These are phyloP conservation scores for Balearica regulorum DNA, from an alignment of 2,797 vertebrate genomes.

Conservation along the genomic window DNA sequence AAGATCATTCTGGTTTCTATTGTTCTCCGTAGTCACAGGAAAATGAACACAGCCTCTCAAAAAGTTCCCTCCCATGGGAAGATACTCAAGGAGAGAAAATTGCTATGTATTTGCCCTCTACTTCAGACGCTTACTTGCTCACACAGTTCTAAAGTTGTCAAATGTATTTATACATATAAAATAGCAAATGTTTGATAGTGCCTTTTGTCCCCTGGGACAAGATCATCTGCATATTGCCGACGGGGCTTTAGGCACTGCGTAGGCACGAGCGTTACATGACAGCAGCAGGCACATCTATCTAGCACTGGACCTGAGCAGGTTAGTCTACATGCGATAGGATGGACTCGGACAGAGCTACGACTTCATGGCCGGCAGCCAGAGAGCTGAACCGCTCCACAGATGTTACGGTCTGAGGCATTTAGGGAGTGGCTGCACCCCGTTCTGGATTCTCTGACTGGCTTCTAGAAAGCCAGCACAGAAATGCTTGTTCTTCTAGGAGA, in stretches of 20 bases:
- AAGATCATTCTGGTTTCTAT: constrained; percentile 50
- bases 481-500: not conserved
- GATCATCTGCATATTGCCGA: constrained; percentile 34
- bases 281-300: not conserved
- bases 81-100: constrained; percentile 64
- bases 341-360: not conserved
- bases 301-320: not conserved
- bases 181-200: constrained; percentile 52
- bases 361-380: not conserved
- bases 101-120: constrained; percentile 64
- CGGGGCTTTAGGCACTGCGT: not conserved
- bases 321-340: not conserved
- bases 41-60: constrained; percentile 61
- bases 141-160: constrained; percentile 54
- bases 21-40: constrained; percentile 36
- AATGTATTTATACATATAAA: constrained; percentile 55
- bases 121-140: constrained; percentile 51
- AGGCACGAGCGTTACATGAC: not conserved
- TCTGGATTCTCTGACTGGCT: not conserved
- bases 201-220: constrained; percentile 6
- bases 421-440: not conserved
- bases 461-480: not conserved
- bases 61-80: constrained; percentile 61
- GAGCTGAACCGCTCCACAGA: not conserved
- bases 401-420: not conserved